These are phyloP conservation scores for Morpho deidamia DNA, from an alignment of 2,888 invertebrate species.

Conservation along the genomic window DNA sequence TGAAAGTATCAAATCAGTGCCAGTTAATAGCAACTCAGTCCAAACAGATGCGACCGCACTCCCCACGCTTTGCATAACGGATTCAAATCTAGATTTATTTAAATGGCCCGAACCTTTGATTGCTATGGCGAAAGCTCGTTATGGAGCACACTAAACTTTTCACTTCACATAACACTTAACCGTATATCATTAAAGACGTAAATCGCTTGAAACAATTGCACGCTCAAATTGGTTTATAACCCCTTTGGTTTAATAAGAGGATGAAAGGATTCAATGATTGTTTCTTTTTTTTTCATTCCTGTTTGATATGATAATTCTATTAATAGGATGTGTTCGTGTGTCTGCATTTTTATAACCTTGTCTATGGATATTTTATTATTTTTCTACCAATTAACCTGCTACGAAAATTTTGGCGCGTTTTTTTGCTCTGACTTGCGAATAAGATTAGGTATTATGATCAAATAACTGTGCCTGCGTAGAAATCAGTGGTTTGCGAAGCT, in stretches of 20 bases:
- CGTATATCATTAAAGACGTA: conserved; percentile 2
- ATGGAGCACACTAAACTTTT: conserved; percentile 34
- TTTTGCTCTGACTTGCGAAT: no score
- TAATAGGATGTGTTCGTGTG: conserved; percentile 66
- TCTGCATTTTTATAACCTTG: conserved; percentile 50
- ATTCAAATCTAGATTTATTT: conserved; percentile 69
- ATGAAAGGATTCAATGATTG: conserved; percentile 68
- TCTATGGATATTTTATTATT: conserved; percentile 15
- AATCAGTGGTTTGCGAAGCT: no score
- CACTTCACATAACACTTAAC: conserved; percentile 26
- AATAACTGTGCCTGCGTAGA: no score
- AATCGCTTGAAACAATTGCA: conserved; percentile 9
- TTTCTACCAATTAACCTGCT: neutral
- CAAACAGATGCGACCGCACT: conserved; percentile 26
- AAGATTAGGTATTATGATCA: no score
- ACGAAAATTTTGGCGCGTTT: neutral
- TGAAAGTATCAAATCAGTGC: neutral
- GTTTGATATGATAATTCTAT: conserved; percentile 74
- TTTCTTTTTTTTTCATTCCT: conserved; percentile 57
- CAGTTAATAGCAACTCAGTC: conserved; percentile 7
- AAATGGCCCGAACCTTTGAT: conserved; percentile 67
- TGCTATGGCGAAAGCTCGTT: conserved; percentile 60
- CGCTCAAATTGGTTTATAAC: conserved; percentile 38
- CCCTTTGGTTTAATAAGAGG: conserved; percentile 68
- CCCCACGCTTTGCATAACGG: conserved; percentile 37